These are phyloP conservation scores for Drosophila bipectinata DNA, from an alignment of 1,140 invertebrate genomes.

Conservation along the genomic window DNA sequence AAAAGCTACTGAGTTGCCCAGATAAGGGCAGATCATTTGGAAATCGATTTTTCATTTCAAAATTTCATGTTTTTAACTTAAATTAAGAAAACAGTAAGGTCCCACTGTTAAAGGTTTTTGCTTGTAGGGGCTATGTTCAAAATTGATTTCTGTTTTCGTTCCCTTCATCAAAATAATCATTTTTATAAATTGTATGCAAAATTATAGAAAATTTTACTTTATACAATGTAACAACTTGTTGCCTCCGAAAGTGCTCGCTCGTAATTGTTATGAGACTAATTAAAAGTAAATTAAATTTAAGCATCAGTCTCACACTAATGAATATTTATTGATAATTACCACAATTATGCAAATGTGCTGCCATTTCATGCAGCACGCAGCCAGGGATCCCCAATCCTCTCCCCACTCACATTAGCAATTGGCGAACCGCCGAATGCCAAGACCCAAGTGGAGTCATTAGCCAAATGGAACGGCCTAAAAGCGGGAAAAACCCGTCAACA, in stretches of 20 bases:
- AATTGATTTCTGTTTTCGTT: background rate
- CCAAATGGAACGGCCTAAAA: constrained; percentile 1
- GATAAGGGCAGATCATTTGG: constrained; percentile 27
- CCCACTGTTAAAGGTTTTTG: too few relatives aligned
- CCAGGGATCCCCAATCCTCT: constrained; percentile 18
- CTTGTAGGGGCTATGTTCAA: background rate
- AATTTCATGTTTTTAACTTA: background rate
- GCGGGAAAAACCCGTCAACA: constrained; percentile 25
- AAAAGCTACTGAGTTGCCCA: constrained; percentile 40
- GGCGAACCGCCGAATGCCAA: constrained; percentile 9
- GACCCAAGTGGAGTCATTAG: constrained; percentile 10
- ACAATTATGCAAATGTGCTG: constrained; percentile 79
- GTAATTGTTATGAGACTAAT: constrained; percentile 73
- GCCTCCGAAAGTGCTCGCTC: constrained; percentile 64
- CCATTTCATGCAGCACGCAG: constrained; percentile 50
- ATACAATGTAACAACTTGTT: constrained; percentile 33
- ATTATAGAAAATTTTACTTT: constrained; percentile 11
- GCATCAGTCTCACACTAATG: constrained; percentile 67
- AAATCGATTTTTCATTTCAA: constrained; percentile 19
- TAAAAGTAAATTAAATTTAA: constrained; percentile 76
- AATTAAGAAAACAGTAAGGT: too few relatives aligned
- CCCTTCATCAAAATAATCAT: background rate
- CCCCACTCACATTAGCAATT: constrained; percentile 12
- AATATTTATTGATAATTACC: constrained; percentile 78
- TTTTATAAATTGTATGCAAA: constrained; percentile 6